Conservation (phyloP, 2,113 vertebrate genomes). For the Acanthochromis polyacanthus region DNA sequence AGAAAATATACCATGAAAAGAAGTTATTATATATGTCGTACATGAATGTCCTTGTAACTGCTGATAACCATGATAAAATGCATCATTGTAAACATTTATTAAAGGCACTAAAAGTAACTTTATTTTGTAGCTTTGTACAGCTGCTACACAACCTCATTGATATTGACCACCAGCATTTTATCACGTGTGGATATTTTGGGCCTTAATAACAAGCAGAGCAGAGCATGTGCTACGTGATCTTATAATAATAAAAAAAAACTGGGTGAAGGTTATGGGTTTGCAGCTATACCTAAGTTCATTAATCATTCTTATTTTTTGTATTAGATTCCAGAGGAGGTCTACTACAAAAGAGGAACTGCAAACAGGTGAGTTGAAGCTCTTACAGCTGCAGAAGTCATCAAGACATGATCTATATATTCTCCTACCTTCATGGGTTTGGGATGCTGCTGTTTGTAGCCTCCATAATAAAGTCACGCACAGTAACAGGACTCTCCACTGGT, state of each 20-base stretch:
- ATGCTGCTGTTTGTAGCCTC: constrained; percentile 36
- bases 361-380: background rate
- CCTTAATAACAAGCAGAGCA: constrained; percentile 31
- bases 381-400: background rate
- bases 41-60: background rate
- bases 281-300: background rate
- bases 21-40: background rate
- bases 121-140: constrained; percentile 48
- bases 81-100: background rate
- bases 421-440: constrained; percentile 82
- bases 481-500: constrained; percentile 59
- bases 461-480: constrained; percentile 61
- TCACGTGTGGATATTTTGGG: constrained; percentile 40
- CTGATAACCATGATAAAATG: background rate
- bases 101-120: background rate
- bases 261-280: background rate
- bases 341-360: background rate
- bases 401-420: background rate
- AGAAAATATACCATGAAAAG: background rate
- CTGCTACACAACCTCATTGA: background rate
- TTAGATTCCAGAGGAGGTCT: too few relatives aligned
- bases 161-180: constrained; percentile 15
- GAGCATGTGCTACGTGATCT: constrained; percentile 2
- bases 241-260: background rate
- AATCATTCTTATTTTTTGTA: too few relatives aligned